Evolutionary conservation across 2,888 invertebrate species (phyloP).

Genomic region (Iselma pallidipennis): DNA sequence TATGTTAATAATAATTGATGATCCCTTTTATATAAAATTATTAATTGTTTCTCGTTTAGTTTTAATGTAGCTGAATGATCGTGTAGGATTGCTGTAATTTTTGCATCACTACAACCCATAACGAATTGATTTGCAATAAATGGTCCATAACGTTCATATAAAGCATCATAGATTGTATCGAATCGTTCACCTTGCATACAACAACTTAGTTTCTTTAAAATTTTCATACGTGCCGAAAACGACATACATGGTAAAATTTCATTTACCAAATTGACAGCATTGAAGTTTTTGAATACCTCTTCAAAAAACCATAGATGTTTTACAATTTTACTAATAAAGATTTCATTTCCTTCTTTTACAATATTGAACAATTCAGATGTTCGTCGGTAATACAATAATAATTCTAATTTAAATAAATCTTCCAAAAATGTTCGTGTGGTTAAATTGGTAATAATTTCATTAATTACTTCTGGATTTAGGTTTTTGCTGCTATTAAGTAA

Average conservation of each 20-base stretch:
- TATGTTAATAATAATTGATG: constrained; percentile 3
- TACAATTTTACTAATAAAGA: constrained; percentile 33
- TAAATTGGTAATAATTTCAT: constrained; percentile 19
- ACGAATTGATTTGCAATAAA: constrained; percentile 29
- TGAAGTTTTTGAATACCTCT: constrained; percentile 28
- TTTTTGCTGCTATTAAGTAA: constrained; percentile 16
- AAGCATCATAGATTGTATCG: constrained; percentile 31
- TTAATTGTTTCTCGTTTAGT: constrained; percentile 30
- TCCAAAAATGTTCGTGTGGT: constrained; percentile 35
- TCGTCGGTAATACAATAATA: constrained; percentile 33
- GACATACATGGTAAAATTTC: constrained; percentile 34
- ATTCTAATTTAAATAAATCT: constrained; percentile 35
- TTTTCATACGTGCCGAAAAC: constrained; percentile 32
- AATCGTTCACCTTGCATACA: constrained; percentile 23
- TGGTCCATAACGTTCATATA: constrained; percentile 34
- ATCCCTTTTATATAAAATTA: constrained; percentile 28
- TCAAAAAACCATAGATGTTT: constrained; percentile 38
- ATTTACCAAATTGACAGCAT: constrained; percentile 29
- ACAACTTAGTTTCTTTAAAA: constrained; percentile 31
- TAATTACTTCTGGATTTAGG: constrained; percentile 12
- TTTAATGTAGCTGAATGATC: constrained; percentile 23
- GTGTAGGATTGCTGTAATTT: constrained; percentile 26
- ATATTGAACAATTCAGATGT: constrained; percentile 29
- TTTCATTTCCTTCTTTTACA: constrained; percentile 34
- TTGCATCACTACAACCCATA: constrained; percentile 31